Percentiles rank a stretch among this genome's conserved stretches.
Conservation (phyloP, 2,797 vertebrate species). For the Borostomias antarcticus region DNA sequence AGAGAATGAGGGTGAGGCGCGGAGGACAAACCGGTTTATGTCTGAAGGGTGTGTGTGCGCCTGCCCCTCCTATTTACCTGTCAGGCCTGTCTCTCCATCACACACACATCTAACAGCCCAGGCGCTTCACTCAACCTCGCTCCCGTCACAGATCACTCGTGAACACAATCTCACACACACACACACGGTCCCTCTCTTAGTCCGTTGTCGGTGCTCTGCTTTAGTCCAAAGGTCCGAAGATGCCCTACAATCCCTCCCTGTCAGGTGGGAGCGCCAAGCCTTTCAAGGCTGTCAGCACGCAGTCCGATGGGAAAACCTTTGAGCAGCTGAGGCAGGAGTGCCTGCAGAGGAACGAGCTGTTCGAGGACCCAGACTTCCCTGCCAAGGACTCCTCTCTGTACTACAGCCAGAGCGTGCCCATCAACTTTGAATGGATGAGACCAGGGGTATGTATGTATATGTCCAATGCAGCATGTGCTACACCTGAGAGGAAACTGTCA, state of each 20-base stretch:
- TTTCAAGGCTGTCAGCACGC: constrained; percentile 53
- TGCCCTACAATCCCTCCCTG: constrained; percentile 75
- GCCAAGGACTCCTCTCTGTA: constrained; percentile 82
- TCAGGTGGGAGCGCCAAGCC: constrained; percentile 31
- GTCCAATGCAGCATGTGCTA: too few species aligned
- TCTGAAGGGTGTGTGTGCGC: constrained; percentile 52
- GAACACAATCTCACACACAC: constrained; percentile 5
- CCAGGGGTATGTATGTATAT: constrained; percentile 82
- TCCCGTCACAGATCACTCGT: constrained; percentile 22
- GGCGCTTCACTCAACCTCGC: not conserved
- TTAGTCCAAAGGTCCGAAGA: constrained; percentile 43
- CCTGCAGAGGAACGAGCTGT: constrained; percentile 75
- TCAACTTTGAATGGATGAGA: constrained; percentile 89
- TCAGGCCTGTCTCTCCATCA: constrained; percentile 42
- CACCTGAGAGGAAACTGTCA: constrained; percentile 5
- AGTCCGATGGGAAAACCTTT: constrained; percentile 80
- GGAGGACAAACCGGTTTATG: constrained; percentile 72
- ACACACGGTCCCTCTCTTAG: constrained; percentile 20
- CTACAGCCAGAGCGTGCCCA: constrained; percentile 82
- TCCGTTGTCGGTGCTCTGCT: not conserved
- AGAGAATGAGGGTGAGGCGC: constrained; percentile 52
- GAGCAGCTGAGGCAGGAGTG: constrained; percentile 82
- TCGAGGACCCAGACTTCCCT: constrained; percentile 89
- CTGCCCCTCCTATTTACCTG: constrained; percentile 41
- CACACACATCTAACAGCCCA: constrained; percentile 9